phyloP scores from a whole-genome alignment of 2,888 invertebrate species.

The Aelia acuminata region DNA sequence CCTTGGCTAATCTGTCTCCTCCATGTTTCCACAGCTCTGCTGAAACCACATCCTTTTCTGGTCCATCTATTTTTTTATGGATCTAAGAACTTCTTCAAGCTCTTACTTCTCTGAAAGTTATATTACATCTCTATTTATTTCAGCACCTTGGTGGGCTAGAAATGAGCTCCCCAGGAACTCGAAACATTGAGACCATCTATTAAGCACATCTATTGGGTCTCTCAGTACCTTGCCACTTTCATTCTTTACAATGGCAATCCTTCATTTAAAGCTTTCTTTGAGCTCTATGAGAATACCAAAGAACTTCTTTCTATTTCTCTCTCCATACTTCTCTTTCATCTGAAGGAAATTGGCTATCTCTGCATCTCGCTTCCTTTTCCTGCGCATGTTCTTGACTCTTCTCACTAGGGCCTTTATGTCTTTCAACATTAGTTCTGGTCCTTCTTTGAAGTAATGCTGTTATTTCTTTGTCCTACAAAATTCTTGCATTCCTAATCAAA shows the following conservation, averaged over 20 bases:
- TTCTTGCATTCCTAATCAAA: background rate
- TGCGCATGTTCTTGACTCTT: background rate
- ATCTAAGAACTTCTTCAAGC: too few species aligned
- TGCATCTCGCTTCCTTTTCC: background rate
- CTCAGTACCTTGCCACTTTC: background rate
- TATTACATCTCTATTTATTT: too few species aligned
- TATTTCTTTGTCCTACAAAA: conserved; percentile 2
- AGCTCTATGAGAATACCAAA: conserved; percentile 10
- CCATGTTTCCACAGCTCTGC: too few species aligned
- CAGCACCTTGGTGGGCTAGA: background rate
- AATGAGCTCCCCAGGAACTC: background rate
- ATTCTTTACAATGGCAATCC: too few species aligned
- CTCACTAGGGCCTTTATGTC: conserved; percentile 4
- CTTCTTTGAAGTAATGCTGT: background rate
- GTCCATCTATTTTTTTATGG: too few species aligned
- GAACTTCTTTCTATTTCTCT: conserved; percentile 25
- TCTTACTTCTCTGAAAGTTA: too few species aligned
- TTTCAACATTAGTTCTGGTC: conserved; percentile 8
- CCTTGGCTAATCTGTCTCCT: too few species aligned
- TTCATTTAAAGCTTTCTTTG: background rate
- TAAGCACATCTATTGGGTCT: background rate
- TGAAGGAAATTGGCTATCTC: conserved; percentile 8
- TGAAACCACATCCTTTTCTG: too few species aligned
- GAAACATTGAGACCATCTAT: background rate
- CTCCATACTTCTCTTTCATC: conserved; percentile 23